Percentiles rank a stretch among this genome's conserved stretches.
Conservation (phyloP, 2,888 invertebrate genomes). For the Colostygia pectinataria region DNA sequence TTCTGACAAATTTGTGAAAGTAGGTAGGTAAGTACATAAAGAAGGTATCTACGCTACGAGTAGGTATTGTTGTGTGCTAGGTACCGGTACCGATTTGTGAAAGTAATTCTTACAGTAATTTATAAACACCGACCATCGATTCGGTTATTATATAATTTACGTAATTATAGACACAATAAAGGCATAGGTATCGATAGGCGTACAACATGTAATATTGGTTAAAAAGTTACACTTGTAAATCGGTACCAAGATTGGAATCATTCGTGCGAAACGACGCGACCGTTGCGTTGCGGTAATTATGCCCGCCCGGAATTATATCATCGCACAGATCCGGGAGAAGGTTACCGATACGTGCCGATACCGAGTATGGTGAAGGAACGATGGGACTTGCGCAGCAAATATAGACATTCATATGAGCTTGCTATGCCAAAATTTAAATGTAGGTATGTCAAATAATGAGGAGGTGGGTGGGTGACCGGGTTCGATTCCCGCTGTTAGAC, state of each 20-base stretch:
- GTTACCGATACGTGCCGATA: background rate
- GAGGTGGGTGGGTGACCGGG: too few relatives aligned
- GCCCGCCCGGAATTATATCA: conserved; percentile 30
- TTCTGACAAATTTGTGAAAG: too few relatives aligned
- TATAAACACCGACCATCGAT: conserved; percentile 26
- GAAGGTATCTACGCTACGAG: too few relatives aligned
- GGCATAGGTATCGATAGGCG: conserved; percentile 19
- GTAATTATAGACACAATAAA: conserved; percentile 40
- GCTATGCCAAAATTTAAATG: too few relatives aligned
- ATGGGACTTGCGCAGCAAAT: too few relatives aligned
- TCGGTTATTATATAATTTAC: conserved; percentile 46
- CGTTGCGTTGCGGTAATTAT: conserved; percentile 29
- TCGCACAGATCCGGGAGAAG: conserved; percentile 45
- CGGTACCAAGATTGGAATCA: conserved; percentile 29
- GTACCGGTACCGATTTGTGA: too few relatives aligned
- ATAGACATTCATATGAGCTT: too few relatives aligned
- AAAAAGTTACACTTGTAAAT: conserved; percentile 29
- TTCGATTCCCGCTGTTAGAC: too few relatives aligned
- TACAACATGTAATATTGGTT: conserved; percentile 15
- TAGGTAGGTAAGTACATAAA: too few relatives aligned
- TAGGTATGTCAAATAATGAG: too few relatives aligned
- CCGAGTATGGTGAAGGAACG: background rate
- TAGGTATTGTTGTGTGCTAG: too few relatives aligned
- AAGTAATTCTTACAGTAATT: conserved; percentile 31
- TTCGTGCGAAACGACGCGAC: conserved; percentile 51